Evolutionary conservation across 2,888 invertebrate species (phyloP).

Genomic region (Gortyna flavago): DNA sequence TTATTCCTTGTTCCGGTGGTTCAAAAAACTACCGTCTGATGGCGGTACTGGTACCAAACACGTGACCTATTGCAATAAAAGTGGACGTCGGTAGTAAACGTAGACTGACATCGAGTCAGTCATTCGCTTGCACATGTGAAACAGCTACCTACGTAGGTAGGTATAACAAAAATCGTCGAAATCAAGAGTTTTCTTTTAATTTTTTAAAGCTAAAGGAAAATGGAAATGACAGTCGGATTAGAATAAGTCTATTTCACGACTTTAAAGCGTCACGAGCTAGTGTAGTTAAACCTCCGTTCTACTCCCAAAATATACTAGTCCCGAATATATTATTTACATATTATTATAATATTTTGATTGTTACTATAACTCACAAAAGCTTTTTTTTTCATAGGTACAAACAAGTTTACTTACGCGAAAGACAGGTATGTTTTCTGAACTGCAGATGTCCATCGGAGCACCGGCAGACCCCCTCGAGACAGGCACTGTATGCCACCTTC

Average conservation of each 20-base stretch:
- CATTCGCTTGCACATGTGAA: neutral
- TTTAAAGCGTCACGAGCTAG: neutral
- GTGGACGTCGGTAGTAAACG: neutral
- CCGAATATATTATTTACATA: no score
- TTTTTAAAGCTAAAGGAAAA: neutral
- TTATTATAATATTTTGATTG: neutral
- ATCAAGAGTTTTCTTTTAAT: neutral
- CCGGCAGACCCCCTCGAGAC: slow-evolving; percentile 95
- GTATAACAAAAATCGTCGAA: neutral
- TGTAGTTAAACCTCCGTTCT: neutral
- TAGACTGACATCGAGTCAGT: neutral
- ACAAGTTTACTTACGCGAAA: slow-evolving; percentile 94
- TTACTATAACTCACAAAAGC: neutral
- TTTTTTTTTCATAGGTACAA: neutral
- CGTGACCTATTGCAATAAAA: slow-evolving; percentile 3
- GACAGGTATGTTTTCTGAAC: slow-evolving; percentile 96
- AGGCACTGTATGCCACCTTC: slow-evolving; percentile 96
- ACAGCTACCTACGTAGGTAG: neutral
- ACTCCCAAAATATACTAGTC: neutral
- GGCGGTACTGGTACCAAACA: neutral
- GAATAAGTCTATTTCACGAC: neutral
- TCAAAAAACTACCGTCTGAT: slow-evolving; percentile 17
- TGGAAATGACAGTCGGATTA: neutral
- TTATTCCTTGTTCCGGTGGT: slow-evolving; percentile 29
- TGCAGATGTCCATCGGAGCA: slow-evolving; percentile 96